Evolutionary conservation across 2,797 vertebrate species (phyloP), one percentile per base, ranked within the genome.

Genomic region (Anabas testudineus): DNA sequence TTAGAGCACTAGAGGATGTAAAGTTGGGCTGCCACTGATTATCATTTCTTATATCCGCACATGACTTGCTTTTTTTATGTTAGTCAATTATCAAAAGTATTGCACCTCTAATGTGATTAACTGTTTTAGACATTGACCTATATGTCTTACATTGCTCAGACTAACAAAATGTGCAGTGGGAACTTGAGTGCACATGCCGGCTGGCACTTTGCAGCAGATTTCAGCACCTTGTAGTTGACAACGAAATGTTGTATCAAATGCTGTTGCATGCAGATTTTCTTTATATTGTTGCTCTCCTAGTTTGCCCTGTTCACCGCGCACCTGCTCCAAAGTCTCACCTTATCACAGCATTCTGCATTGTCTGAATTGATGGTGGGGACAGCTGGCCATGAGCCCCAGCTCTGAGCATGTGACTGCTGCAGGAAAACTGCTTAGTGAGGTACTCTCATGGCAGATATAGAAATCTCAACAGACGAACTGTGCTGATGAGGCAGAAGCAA

Each of bases 371-470:
- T 87, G 84, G 81, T 81, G 74, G 85, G 81, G 86, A 88, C 88
- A 83, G 81, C 81, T 85, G 83, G 81, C 83, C 77, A 74, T 49
- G 80, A 82, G 82, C 86, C 81, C 63, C 79, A 36, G 72, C 81
- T 55, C 49, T 51, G 61, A 85, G 83, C 87, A 87, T 85, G 89
- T 83, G 86, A 90, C 82, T 82, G 71, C 84, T 5, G 41, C 86
- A 75, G 73, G 80, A 84, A 76, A 89, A 91, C 56, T 87, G 86
- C 90, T 90, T 84, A 92, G 74, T 58, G 71, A 82, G 76, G 91
- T 87, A 81, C 66, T 84, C 78, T 80, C 32, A 55, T 32, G 5
- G 56, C 58, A 75, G 81, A 90, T 76, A 90, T 76, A 87, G 81
- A 87, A 90, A 88, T 86, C 84, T 80, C 78, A 60, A 76, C 78